Evolutionary conservation across 1,140 invertebrate species (phyloP), one percentile per base, ranked within the genome.

Genomic region (Drosophila cardini): DNA sequence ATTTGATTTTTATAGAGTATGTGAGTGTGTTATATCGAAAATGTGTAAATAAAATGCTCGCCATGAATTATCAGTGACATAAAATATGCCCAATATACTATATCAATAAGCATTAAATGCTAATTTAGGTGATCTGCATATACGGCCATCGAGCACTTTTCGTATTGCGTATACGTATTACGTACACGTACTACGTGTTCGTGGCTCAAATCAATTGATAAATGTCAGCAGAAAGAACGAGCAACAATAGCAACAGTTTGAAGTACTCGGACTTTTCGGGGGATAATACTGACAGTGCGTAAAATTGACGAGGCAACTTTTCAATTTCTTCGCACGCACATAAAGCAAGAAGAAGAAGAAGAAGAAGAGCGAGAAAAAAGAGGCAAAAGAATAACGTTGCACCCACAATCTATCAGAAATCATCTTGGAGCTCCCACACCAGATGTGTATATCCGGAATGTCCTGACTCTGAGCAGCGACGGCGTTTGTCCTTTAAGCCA

Each of bases 401-500:
- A 53, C 36, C 65, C 42, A 15, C 18, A 32, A 40, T 48, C 57
- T 61, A 43, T 32, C 48, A 30, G 40, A 56, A 71, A 40, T 42
- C 57, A 56, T 26, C 45, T 53, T 16, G 55, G 13, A 18, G 9
- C 8, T 10, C 16, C 45, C 9, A 30, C 11, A 42, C 18, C 43
- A 21, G 21, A 40, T 34, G 53, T n/a, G n/a, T n/a, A n/a, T 8
- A 68, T 52, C 50, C 38, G 11, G 34, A 48, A 53, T 77, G 68
- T 80, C 53, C 73, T 77, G 79, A 55, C 79, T n/a, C 64, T 15
- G 55, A 65, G 80, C 63, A 76, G 43, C 80, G 46, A 11, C 46
- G 30, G 46, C 11, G 48, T 32, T 75, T 80, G 81, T 85, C 81
- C 77, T 85, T 73, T 85, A 85, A 85, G 81, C 81, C 81, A 85